Base-by-base conservation (phyloP, 2,797 vertebrate species). In the Gallinago solitaria region DNA sequence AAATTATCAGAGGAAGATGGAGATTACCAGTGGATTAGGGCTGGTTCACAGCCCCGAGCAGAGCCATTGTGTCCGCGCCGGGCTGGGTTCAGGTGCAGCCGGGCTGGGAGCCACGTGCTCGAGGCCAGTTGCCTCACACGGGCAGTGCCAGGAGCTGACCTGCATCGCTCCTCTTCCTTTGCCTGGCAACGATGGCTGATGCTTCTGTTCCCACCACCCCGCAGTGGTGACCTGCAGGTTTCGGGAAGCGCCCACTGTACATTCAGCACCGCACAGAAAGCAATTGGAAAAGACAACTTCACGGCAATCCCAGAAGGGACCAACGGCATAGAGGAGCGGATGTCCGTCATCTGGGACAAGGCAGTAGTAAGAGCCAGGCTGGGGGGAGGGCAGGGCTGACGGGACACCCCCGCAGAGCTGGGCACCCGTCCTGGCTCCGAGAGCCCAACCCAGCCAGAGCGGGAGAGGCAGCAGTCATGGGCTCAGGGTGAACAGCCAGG, bases 281-380 rank as follows among this genome's bases (percentile, higher is more conserved):
- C 99, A 15, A 98, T 99, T 2, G 99, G 99, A 43, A 99, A 99
- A 95, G 99, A 99, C 73, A 99, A 99, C 97, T 99, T 99, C 98
- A 99, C 99, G 14, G 98, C 98, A 13, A 99, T 99, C 93, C 99
- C 99, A 1, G 99, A 99, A 86, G 99, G 99, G 43, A 99, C 99
- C 75, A 99, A 99, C 0, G 99, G 99, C 11, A 98, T 99, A 76
- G 99, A 99, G 98, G 99, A 99, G 85, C 98, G 99, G 56, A 99
- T 99, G 99, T 98, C 98, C 53, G 96, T 99, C 93, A 99, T 99
- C 97, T 99, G 99, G 99, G 99, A 99, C 96, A 99, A 99, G 96
- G 99, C 99, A 60, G 99, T 99, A 99, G 99, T 99, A 97, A 98
- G 98, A 64, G 53, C 17, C 18, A 9, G 3, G 2, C 78, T 20